A percentile compares a stretch with the other conserved stretches of the same genome.
phyloP scores from a whole-genome alignment of 35 echinoderm and acorn worm genomes.

The Amphiura filiformis region DNA sequence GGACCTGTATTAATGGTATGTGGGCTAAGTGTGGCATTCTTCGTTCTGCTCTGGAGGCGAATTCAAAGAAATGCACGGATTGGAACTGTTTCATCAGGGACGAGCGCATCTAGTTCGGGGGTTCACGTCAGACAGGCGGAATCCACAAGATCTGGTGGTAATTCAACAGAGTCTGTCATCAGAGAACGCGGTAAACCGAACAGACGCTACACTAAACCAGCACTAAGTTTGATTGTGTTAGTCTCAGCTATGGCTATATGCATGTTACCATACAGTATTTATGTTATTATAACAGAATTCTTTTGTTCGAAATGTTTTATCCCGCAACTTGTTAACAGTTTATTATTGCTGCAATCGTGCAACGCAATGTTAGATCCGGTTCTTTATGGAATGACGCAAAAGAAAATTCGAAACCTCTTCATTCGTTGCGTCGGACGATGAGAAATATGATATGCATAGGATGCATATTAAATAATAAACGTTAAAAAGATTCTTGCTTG shows the following conservation, averaged over 20 bases:
- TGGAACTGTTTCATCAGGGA: neutral
- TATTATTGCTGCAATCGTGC: neutral
- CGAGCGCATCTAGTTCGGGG: neutral
- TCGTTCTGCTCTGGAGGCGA: neutral
- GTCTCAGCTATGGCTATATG: neutral
- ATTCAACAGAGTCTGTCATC: too few relatives aligned
- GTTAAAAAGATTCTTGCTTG: too few relatives aligned
- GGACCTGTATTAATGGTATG: neutral
- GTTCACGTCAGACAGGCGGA: neutral
- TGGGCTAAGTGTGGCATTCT: neutral
- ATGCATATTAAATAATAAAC: too few relatives aligned
- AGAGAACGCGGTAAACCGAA: neutral
- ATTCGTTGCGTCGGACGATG: too few relatives aligned
- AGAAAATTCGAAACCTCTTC: neutral
- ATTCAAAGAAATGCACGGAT: neutral
- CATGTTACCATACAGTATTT: neutral
- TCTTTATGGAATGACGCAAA: neutral
- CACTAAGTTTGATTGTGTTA: neutral
- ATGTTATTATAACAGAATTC: neutral
- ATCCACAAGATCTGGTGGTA: neutral
- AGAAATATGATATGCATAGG: too few relatives aligned
- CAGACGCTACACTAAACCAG: neutral
- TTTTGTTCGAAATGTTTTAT: neutral
- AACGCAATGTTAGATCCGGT: neutral
- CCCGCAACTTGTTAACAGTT: neutral